Percentiles rank a stretch among this genome's conserved stretches.
Conservation (phyloP, 2,888 invertebrate species). For the Diplolepis rosae region DNA sequence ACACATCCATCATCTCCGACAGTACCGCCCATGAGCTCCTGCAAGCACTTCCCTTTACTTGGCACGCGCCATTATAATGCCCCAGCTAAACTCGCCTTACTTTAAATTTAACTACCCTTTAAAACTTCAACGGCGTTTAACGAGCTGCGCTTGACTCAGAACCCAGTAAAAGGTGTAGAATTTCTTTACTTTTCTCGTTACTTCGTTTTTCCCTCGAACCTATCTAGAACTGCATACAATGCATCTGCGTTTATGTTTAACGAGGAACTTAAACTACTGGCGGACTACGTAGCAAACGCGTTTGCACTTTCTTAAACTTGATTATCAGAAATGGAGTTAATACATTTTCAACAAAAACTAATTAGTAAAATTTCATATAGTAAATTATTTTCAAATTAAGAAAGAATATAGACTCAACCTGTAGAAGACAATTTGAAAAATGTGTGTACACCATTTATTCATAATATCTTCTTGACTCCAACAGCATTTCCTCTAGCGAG, state of each 20-base stretch:
- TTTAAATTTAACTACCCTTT: constrained; percentile 69
- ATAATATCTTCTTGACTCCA: not conserved
- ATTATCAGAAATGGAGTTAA: too few species aligned
- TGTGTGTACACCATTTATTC: too few species aligned
- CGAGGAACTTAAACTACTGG: not conserved
- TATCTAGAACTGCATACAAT: not conserved
- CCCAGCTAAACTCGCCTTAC: constrained; percentile 61
- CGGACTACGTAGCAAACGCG: not conserved
- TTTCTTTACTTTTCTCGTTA: constrained; percentile 18
- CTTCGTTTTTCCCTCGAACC: not conserved
- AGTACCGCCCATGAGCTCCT: constrained; percentile 44
- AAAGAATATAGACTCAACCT: too few species aligned
- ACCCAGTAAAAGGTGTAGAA: not conserved
- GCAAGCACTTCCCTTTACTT: constrained; percentile 48
- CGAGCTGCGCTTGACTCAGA: not conserved
- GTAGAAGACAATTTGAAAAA: too few species aligned
- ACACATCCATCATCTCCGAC: constrained; percentile 67
- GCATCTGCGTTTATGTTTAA: not conserved
- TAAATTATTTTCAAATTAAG: too few species aligned
- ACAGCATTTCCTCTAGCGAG: not conserved
- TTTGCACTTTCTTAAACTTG: not conserved
- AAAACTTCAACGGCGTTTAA: constrained; percentile 57
- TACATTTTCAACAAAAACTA: too few species aligned
- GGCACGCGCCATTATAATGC: constrained; percentile 69
- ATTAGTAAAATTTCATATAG: too few species aligned